Evolutionary conservation across 1,140 invertebrate species (phyloP).

Genomic region (Drosophila micromelanica): DNA sequence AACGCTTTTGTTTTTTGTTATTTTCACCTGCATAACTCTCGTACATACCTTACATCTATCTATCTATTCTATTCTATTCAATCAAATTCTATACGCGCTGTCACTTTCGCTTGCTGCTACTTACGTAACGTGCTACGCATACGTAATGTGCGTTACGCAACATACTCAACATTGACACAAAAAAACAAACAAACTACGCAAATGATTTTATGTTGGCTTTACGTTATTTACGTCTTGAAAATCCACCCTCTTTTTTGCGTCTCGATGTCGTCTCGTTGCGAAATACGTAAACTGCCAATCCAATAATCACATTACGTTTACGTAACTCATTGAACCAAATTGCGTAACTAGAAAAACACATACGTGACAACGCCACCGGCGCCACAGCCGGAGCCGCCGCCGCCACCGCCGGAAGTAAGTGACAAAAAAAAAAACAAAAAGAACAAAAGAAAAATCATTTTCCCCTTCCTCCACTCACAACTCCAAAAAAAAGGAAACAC

Average conservation of each 20-base stretch:
- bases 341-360: constrained; percentile 79
- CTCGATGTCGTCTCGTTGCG: constrained; percentile 39
- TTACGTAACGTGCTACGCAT: constrained; percentile 45
- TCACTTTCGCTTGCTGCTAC: constrained; percentile 55
- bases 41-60: constrained; percentile 16
- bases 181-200: constrained; percentile 16
- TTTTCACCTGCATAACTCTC: constrained; percentile 8
- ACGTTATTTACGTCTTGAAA: constrained; percentile 26
- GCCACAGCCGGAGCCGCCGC: constrained; percentile 66
- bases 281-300: constrained; percentile 22
- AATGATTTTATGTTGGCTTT: constrained; percentile 34
- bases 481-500: constrained; percentile 13
- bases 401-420: constrained; percentile 81
- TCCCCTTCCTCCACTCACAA: constrained; percentile 40
- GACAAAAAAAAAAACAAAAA: constrained; percentile 45
- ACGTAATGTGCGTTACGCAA: constrained; percentile 42
- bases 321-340: constrained; percentile 38
- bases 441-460: constrained; percentile 17
- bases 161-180: constrained; percentile 28
- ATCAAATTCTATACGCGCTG: constrained; percentile 37
- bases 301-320: constrained; percentile 45
- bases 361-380: constrained; percentile 75
- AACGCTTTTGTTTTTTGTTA: constrained; percentile 8
- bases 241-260: constrained; percentile 13
- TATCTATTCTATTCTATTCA: constrained; percentile 38